phyloP scores from a whole-genome alignment of 2,113 vertebrate species.

The Malurus cyaneus region DNA sequence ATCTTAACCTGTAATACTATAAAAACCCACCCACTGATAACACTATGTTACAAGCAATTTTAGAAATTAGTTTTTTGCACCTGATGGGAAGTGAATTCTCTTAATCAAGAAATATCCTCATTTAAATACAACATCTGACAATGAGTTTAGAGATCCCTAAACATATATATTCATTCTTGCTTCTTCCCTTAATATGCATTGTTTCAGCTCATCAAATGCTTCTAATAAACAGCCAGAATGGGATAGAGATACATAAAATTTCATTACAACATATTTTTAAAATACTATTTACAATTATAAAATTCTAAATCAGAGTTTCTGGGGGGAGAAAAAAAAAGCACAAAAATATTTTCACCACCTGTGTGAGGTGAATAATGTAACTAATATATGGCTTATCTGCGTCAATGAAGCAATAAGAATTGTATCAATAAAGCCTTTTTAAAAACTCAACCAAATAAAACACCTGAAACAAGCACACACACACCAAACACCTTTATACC shows the following conservation, averaged over 20 bases:
- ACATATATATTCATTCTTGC: not conserved
- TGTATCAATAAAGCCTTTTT: not conserved
- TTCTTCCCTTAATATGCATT: not conserved
- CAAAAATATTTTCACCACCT: not conserved
- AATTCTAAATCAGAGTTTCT: not conserved
- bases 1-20: not conserved
- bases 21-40: not conserved
- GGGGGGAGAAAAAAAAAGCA: not conserved
- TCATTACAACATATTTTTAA: not conserved
- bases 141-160: not conserved
- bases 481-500: not conserved
- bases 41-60: not conserved
- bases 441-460: not conserved
- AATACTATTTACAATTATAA: not conserved
- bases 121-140: not conserved
- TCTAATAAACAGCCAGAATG: not conserved
- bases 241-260: not conserved
- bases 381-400: not conserved
- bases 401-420: not conserved
- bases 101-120: not conserved
- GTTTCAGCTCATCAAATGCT: not conserved
- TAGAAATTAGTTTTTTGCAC: not conserved
- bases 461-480: not conserved
- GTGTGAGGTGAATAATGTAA: not conserved
- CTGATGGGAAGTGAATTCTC: not conserved